Base-by-base conservation (phyloP, 2,888 invertebrate genomes). In the Drosophila vallismaia region DNA sequence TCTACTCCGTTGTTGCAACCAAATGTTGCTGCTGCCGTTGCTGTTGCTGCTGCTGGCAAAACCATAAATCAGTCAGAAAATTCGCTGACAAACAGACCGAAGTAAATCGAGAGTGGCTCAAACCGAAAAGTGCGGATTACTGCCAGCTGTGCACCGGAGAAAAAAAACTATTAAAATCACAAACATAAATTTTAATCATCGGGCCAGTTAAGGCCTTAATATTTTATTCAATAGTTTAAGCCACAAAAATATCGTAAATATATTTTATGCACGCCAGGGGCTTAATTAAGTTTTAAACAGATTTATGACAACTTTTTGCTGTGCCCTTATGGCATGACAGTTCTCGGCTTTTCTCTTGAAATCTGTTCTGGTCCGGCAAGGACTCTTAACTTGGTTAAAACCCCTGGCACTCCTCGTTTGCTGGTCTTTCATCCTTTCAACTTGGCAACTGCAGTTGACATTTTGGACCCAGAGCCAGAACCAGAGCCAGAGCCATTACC, bases 21-120 rank as follows among this genome's bases (percentile, higher is more conserved):
- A 9, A 40, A 38, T 19, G 28, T 58, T 19, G 33, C 31, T 12
- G n/a, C 36, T 14, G 0, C 24, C 28, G 19, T n/a, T 38, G 45
- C 24, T 28, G 33, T n/a, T 38, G 45, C 24, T 28, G 33, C 8
- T 38, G 45, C 38, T 10, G 14, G 38, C 33, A 50, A 44, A 57
- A 12, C 45, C 67, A 67, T 68, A 67, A 67, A 67, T 67, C 67
- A 68, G 48, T 57, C 50, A 40, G 36, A 62, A 50, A 68, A 56
- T 36, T 36, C 26, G 67, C 69, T 57, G 67, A 69, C 67, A 67
- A 67, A 67, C 57, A 68, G 56, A 26, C 45, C 38, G 36, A 45
- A 63, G 24, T 40, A 31, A 29, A 14, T 7, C 12, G 57, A 67
- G 68, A 68, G 44, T 53, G 54, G 45, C 38, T 66, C n/a, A 53